Percentiles rank a stretch among this genome's conserved stretches.
Evolutionary conservation across 1,140 invertebrate genomes (phyloP).

Genomic region (Stenopsyche tienmushanensis): DNA sequence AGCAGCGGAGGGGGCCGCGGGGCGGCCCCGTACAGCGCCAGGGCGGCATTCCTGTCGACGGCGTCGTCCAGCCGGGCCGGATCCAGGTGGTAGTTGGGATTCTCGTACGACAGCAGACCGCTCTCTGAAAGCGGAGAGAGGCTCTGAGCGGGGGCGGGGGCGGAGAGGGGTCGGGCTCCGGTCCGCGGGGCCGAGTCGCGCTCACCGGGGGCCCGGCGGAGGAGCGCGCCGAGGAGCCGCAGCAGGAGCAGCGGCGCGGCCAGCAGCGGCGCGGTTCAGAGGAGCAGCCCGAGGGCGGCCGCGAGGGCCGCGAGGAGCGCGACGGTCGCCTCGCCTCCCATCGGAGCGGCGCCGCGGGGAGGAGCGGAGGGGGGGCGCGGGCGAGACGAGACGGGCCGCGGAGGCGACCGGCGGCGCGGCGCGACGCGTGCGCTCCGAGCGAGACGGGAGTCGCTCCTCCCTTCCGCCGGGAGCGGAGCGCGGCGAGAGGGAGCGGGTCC

Average conservation of each 20-base stretch:
- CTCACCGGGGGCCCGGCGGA: conserved; percentile 38
- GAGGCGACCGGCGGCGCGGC: not conserved
- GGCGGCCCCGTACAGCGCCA: conserved; percentile 45
- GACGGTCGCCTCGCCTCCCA: conserved; percentile 4
- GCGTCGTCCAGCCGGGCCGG: conserved; percentile 75
- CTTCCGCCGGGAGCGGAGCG: no score
- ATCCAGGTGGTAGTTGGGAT: conserved; percentile 82
- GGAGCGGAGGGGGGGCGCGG: not conserved
- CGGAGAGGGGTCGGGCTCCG: no score
- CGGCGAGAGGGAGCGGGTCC: not conserved
- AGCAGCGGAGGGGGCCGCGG: conserved; percentile 52
- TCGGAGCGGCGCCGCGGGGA: not conserved
- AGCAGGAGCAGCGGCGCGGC: conserved; percentile 34
- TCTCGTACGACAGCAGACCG: conserved; percentile 82
- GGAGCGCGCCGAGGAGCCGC: conserved; percentile 31
- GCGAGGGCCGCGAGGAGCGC: not conserved
- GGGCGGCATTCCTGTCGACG: conserved; percentile 70
- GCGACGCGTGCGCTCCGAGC: not conserved
- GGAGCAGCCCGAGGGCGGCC: conserved; percentile 24
- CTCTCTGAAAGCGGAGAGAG: no score
- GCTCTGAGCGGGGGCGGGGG: no score
- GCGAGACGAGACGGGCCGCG: not conserved
- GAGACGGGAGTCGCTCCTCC: no score
- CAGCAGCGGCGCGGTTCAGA: conserved; percentile 37
- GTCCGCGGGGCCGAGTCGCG: no score